Conservation (phyloP, 2,113 vertebrate species). For the Phasianus colchicus region DNA sequence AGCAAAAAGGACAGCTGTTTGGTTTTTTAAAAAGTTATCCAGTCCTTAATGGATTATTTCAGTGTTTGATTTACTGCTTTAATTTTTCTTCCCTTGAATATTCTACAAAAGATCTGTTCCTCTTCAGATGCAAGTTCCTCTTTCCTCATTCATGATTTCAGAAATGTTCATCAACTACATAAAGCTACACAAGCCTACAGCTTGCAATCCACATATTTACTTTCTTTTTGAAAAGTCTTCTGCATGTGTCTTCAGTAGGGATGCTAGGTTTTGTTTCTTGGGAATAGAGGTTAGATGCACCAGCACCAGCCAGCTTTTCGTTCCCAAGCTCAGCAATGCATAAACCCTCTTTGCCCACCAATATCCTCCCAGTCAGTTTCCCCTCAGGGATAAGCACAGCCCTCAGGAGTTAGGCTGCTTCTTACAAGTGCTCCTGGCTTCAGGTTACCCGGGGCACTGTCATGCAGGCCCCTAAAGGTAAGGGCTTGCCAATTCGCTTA, state of each 20-base stretch:
- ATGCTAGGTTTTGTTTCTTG: not conserved
- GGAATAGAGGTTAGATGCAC: not conserved
- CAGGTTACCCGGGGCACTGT: rapidly evolving
- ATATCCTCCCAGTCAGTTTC: not conserved
- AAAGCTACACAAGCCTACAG: not conserved
- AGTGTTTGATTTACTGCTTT: not conserved
- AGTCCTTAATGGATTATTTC: not conserved
- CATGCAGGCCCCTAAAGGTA: not conserved
- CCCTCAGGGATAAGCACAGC: not conserved
- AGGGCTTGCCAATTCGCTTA: not conserved
- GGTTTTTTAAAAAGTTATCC: not conserved
- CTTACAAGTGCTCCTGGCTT: not conserved
- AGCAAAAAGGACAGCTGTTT: not conserved
- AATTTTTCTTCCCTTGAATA: not conserved
- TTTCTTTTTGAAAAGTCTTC: not conserved
- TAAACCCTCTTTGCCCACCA: not conserved
- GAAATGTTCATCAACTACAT: not conserved
- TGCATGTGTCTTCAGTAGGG: not conserved
- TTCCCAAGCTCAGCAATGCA: not conserved
- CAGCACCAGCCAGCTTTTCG: not conserved
- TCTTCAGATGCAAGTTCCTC: not conserved
- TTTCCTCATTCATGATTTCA: not conserved
- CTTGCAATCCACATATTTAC: not conserved
- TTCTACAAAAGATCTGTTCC: not conserved
- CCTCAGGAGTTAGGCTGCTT: not conserved